Conservation (phyloP, 1,140 invertebrate species). For the Drosophila lowei region DNA sequence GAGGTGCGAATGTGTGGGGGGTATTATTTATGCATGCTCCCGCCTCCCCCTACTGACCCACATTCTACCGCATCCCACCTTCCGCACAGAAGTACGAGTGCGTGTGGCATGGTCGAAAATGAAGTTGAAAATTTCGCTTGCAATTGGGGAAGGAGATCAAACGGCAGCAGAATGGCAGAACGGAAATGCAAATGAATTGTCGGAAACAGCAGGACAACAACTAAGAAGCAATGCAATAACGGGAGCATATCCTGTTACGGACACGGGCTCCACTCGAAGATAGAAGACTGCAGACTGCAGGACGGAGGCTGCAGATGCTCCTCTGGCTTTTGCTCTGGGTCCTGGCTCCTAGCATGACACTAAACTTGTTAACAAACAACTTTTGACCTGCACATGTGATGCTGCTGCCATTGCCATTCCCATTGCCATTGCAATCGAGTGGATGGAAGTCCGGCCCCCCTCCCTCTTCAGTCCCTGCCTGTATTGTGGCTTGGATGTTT, state of each 20-base stretch:
- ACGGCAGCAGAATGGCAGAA: slow-evolving; percentile 21
- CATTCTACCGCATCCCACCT: too few relatives aligned
- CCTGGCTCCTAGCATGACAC: slow-evolving; percentile 41
- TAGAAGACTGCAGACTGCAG: not conserved
- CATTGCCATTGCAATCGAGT: slow-evolving; percentile 10
- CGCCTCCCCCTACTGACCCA: not conserved
- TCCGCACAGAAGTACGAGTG: not conserved
- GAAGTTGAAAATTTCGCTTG: slow-evolving; percentile 41
- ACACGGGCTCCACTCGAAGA: slow-evolving; percentile 14
- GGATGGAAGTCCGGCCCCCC: not conserved
- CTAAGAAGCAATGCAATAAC: slow-evolving; percentile 44
- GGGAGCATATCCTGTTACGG: slow-evolving; percentile 43
- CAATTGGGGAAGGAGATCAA: slow-evolving; percentile 24
- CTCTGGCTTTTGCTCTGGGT: slow-evolving; percentile 13
- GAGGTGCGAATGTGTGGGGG: slow-evolving; percentile 31
- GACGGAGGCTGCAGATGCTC: slow-evolving; percentile 2
- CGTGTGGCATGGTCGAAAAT: slow-evolving; percentile 31
- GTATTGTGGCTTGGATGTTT: too few relatives aligned
- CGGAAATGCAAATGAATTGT: slow-evolving; percentile 68
- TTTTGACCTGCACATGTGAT: slow-evolving; percentile 56
- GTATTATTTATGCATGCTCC: slow-evolving; percentile 38
- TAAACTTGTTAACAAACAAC: slow-evolving; percentile 72
- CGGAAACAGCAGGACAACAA: slow-evolving; percentile 46
- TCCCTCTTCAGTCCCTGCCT: too few relatives aligned
- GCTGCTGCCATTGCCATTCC: not conserved